Evolutionary conservation across 2,888 invertebrate genomes (phyloP), one percentile per base, ranked within the genome.

Genomic region (Nephrocerus scutellatus): DNA sequence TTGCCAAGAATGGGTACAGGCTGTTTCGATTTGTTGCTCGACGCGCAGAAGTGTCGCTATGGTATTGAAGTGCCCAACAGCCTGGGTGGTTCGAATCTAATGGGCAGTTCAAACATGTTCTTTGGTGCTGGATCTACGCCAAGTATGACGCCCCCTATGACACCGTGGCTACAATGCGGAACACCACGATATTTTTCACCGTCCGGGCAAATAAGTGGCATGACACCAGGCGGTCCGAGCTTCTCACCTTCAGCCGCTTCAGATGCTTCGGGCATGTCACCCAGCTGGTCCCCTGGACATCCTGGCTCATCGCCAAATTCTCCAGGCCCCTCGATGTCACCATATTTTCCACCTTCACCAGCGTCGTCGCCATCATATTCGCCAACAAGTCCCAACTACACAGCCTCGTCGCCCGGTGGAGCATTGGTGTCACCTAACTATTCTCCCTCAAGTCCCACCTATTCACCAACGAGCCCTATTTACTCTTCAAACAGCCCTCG

Each of bases 1-100:
- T 70, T 99, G 55, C 96, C 97, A 2, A 78, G 90, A 54, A 91
- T 97, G 79, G 97, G 97, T 50, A 97, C 96, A 44, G 93, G 98
- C 30, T 91, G 91, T 55, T 99, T 99, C 63, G 98, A 98, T 71
- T 72, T 99, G 48, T 73, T 99, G 23, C 73, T 99, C 47, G 98
- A 99, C 65, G 91, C 95, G 1, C 97, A 98, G 56, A 98, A 98
- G 69, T 98, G 98, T 71, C 97, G 97, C 69, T 83, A 84, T 59
- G 98, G 96, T 50, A 97, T 99, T 74, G 96, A 97, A 66, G 92
- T 99, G 62, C 89, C 90, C 4, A 77, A 78, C 62, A 77, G 77
- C 6, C 70, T 79, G 48, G 82, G 80, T 23, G 71, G 71, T 13
- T 72, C 74, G 21, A 73, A 72, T 20, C 68, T 72, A 56, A 62